Evolutionary conservation across 2,113 vertebrate genomes (phyloP), one percentile per base, ranked within the genome.

Genomic region (Cheilinus undulatus): DNA sequence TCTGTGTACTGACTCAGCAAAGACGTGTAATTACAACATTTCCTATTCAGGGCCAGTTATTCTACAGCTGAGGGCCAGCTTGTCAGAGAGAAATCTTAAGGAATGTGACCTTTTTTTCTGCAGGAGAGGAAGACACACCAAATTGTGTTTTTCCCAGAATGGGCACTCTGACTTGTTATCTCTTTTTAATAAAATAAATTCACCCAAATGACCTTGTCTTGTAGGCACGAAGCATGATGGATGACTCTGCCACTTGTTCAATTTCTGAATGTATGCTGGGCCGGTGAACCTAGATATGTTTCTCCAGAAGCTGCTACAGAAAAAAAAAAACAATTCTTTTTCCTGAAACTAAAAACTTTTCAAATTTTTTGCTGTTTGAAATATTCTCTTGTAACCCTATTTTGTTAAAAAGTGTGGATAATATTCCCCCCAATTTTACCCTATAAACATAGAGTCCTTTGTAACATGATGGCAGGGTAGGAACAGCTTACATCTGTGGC

Each of bases 141-240:
- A 42, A n/a, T 63, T 71, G 40, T 48, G 15, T 0, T 9, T 1
- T 40, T 40, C 40, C 54, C 26, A 23, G 13, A 57, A 58, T 28
- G 50, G 49, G 24, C 62, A 26, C 50, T 69, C 15, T 43, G 43
- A 72, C 58, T 34, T 57, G 34, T 13, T 76, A 54, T 76, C 67
- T 73, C 20, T 43, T 51, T 50, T 48, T 72, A 57, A 76, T 76
- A 77, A 84, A 89, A 81, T 72, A 36, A 56, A 69, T 42, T 70
- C 53, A 60, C 54, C 50, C 12, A 60, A 64, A 72, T 63, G 51
- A 73, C 77, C 72, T 69, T 84, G 84, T 85, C 64, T 27, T 46
- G 50, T 61, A 52, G 45, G 49, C 15, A 23, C 24, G 15, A 24
- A 40, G 74, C 13, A 22, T 89, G 74, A 89, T 83, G 50, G 81